These are phyloP conservation scores for Pseudotriccus pelzelni DNA, from an alignment of 2,797 vertebrate species.

Conservation along the genomic window DNA sequence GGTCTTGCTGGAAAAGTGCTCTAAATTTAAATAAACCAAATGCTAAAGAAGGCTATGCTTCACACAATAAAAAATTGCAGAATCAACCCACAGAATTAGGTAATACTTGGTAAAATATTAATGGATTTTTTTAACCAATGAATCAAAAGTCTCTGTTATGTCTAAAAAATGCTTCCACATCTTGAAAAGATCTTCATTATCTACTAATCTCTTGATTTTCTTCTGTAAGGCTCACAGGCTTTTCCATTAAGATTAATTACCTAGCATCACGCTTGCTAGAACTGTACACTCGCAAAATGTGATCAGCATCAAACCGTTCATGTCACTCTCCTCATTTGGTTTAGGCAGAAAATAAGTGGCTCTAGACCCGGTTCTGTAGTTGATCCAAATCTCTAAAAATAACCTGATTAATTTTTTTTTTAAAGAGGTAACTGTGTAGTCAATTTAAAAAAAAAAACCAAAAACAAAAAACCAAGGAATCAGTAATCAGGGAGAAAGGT, in stretches of 20 bases:
- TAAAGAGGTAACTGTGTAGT: neutral
- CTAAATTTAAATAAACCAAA: neutral
- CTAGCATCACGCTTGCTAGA: neutral
- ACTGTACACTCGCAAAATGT: neutral
- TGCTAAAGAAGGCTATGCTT: neutral
- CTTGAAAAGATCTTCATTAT: neutral
- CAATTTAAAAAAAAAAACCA: neutral
- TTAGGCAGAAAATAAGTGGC: neutral
- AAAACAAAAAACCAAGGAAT: neutral
- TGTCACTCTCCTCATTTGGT: neutral
- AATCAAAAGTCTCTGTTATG: neutral
- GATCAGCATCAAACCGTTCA: neutral
- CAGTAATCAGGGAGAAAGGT: neutral
- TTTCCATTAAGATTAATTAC: neutral
- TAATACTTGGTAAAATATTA: neutral
- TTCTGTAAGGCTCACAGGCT: neutral
- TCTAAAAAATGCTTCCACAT: neutral
- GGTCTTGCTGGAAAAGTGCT: neutral
- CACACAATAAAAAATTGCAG: neutral
- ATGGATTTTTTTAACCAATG: fast-evolving
- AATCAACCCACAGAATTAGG: neutral
- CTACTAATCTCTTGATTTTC: neutral
- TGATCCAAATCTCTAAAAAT: neutral
- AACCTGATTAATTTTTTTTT: neutral
- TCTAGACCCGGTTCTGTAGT: neutral